phyloP scores from a whole-genome alignment of 2,113 vertebrate species.

The Acrocephalus kingi region DNA sequence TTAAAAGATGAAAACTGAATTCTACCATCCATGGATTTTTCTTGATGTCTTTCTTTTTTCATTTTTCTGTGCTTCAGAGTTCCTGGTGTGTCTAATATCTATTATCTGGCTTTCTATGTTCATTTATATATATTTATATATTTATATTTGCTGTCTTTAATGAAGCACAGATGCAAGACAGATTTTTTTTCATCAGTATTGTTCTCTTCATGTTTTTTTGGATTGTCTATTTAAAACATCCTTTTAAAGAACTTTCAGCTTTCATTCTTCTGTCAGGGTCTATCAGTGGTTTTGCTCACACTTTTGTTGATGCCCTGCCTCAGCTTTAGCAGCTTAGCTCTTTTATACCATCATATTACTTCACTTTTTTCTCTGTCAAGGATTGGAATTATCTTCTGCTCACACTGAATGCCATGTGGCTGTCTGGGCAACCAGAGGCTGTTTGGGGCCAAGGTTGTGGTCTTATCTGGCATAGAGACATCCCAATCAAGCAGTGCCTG shows the following conservation, averaged over 20 bases:
- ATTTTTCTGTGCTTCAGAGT: not conserved
- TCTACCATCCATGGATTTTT: not conserved
- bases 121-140: not conserved
- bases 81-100: not conserved
- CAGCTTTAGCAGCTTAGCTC: not conserved
- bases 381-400: not conserved
- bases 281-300: not conserved
- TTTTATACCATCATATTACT: not conserved
- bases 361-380: not conserved
- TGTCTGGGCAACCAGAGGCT: not conserved
- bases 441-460: not conserved
- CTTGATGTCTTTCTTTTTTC: not conserved
- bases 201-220: not conserved
- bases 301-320: not conserved
- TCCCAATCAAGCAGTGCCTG: not conserved
- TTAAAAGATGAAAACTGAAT: not conserved
- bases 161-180: not conserved
- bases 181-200: not conserved
- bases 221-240: not conserved
- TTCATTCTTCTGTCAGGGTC: not conserved
- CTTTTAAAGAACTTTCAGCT: not conserved
- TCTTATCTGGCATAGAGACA: not conserved
- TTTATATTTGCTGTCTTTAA: not conserved
- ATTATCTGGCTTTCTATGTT: not conserved
- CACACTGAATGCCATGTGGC: not conserved